Conservation (phyloP, 2,888 invertebrate genomes). For the Erebia ligea region DNA sequence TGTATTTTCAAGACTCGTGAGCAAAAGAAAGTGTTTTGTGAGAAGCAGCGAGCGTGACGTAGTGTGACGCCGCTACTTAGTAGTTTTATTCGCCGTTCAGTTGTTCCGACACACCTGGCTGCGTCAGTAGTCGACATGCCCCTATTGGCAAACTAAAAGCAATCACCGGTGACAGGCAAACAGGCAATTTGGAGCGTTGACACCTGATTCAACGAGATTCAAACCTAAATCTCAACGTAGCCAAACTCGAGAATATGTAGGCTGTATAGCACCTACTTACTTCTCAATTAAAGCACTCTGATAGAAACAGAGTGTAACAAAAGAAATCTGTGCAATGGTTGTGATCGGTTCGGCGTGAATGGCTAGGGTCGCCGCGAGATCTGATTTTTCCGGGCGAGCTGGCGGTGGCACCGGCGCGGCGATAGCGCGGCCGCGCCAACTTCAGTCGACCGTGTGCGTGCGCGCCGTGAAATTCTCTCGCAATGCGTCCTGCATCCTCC, state of each 20-base stretch:
- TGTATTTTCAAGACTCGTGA: constrained; percentile 51
- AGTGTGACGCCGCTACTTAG: constrained; percentile 61
- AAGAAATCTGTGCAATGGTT: constrained; percentile 69
- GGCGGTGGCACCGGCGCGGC: constrained; percentile 58
- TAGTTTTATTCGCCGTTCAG: constrained; percentile 61
- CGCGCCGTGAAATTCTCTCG: constrained; percentile 78
- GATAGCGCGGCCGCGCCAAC: constrained; percentile 59
- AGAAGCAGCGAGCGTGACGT: constrained; percentile 68
- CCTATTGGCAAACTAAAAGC: constrained; percentile 49
- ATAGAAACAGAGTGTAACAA: constrained; percentile 74
- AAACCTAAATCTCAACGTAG: constrained; percentile 24
- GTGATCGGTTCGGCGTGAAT: constrained; percentile 76
- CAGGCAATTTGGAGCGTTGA: constrained; percentile 13
- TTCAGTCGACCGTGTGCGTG: constrained; percentile 78
- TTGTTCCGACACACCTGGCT: constrained; percentile 71
- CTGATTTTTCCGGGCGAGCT: constrained; percentile 74
- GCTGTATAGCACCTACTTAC: constrained; percentile 46
- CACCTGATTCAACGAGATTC: background rate
- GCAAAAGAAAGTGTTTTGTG: constrained; percentile 75
- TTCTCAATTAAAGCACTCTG: constrained; percentile 30
- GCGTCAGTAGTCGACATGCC: constrained; percentile 58
- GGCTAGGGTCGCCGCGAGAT: constrained; percentile 79
- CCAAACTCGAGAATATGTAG: constrained; percentile 31
- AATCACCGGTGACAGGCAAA: constrained; percentile 16
- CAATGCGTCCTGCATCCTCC: constrained; percentile 68